A percentile compares a stretch with the other conserved stretches of the same genome.
Evolutionary conservation across 2,113 vertebrate species (phyloP).

Genomic region (Forbesichthys agassizii): DNA sequence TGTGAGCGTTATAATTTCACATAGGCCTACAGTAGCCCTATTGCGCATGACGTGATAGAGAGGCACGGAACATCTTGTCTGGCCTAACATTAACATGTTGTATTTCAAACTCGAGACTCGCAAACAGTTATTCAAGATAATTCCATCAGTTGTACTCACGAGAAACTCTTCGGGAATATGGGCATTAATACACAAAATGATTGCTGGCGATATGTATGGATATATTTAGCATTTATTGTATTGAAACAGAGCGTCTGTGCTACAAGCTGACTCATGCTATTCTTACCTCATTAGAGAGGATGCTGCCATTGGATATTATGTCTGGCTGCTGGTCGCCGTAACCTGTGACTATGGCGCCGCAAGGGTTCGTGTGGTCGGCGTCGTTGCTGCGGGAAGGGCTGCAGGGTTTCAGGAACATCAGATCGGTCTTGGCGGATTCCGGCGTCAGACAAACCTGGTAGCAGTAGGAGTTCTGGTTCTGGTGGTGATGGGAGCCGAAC

Average conservation of each 20-base stretch:
- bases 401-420: conserved; percentile 98
- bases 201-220: too few relatives aligned
- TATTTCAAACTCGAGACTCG: conserved; percentile 11
- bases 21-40: conserved; percentile 3
- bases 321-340: conserved; percentile 96
- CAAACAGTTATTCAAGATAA: too few relatives aligned
- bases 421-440: conserved; percentile 96
- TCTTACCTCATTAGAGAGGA: conserved; percentile 95
- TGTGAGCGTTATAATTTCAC: conserved; percentile 38
- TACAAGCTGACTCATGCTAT: conserved; percentile 1
- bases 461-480: conserved; percentile 96
- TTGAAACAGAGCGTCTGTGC: background rate
- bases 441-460: conserved; percentile 99
- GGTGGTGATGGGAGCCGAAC: conserved; percentile 91
- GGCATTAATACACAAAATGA: too few relatives aligned
- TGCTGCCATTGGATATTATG: conserved; percentile 97
- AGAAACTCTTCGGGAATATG: background rate
- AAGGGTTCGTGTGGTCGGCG: conserved; percentile 89
- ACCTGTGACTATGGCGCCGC: conserved; percentile 91
- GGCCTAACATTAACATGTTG: conserved; percentile 25
- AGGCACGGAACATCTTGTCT: conserved; percentile 36
- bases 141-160: conserved; percentile 4
- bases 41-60: conserved; percentile 43
- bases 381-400: conserved; percentile 90
- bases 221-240: too few relatives aligned